phyloP scores from a whole-genome alignment of 2,888 invertebrate species.

The Cactoblastis cactorum region DNA sequence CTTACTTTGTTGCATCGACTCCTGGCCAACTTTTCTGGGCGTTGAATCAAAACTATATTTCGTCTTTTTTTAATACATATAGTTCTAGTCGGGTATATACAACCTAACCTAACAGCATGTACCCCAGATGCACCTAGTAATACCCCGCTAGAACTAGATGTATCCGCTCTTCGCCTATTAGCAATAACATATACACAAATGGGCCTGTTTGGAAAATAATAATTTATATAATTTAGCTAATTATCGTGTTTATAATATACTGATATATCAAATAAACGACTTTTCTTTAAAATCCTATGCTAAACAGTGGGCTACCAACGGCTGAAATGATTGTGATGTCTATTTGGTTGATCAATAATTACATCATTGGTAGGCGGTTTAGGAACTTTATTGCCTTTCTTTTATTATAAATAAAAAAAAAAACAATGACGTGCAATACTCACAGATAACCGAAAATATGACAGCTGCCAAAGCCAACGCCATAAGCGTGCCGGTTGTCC shows the following conservation, averaged over 20 bases:
- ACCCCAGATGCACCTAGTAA: too few relatives aligned
- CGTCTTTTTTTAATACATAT: neutral
- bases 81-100: neutral
- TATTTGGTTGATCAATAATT: neutral
- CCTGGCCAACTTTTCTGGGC: neutral
- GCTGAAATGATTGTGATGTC: too few relatives aligned
- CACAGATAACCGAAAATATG: conserved; percentile 54
- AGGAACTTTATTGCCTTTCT: neutral
- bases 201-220: too few relatives aligned
- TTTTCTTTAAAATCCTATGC: too few relatives aligned
- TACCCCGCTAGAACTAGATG: too few relatives aligned
- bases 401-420: conserved; percentile 19
- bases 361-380: neutral
- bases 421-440: conserved; percentile 30
- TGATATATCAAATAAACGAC: too few relatives aligned
- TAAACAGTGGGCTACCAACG: too few relatives aligned
- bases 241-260: too few relatives aligned
- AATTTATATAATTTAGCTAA: too few relatives aligned
- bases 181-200: too few relatives aligned
- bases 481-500: conserved; percentile 34
- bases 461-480: conserved; percentile 49
- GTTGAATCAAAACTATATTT: neutral
- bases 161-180: too few relatives aligned
- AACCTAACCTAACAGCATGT: conserved; percentile 8
- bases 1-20: neutral